Conservation (phyloP, 2,888 invertebrate species). For the Tetragonisca angustula region DNA sequence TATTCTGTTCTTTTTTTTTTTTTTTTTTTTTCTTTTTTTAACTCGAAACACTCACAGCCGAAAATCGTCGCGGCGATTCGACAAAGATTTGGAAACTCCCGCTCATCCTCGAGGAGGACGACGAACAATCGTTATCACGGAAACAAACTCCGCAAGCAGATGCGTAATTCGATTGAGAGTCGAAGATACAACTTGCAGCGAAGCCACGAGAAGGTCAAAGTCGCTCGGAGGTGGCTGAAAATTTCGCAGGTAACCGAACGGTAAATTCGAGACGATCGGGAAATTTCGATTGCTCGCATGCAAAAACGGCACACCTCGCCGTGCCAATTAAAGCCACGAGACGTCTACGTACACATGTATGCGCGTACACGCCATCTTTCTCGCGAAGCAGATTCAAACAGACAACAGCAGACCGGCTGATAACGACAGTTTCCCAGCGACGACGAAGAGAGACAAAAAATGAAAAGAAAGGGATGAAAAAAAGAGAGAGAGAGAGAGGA, state of each 20-base stretch:
- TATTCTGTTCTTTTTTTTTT: neutral
- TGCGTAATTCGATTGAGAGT: no score
- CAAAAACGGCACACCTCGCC: neutral
- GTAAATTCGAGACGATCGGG: neutral
- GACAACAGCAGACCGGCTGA: constrained; percentile 51
- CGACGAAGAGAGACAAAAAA: constrained; percentile 36
- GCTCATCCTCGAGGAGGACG: no score
- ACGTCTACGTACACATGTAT: neutral
- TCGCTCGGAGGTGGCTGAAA: no score
- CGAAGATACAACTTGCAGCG: no score
- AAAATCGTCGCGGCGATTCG: no score
- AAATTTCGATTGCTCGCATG: constrained; percentile 24
- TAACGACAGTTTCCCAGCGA: constrained; percentile 61
- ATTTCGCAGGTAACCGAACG: neutral
- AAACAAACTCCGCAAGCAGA: no score
- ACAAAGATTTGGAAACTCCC: no score
- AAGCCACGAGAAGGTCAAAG: no score
- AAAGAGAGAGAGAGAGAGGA: constrained; percentile 20
- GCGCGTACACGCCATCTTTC: constrained; percentile 37
- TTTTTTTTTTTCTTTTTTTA: no score
- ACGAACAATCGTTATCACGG: no score
- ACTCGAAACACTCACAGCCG: no score
- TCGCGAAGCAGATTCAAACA: constrained; percentile 60
- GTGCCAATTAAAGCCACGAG: constrained; percentile 44
- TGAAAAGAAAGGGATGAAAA: constrained; percentile 33